Conservation (phyloP, 2,888 invertebrate genomes). For the Copidosoma aretas region DNA sequence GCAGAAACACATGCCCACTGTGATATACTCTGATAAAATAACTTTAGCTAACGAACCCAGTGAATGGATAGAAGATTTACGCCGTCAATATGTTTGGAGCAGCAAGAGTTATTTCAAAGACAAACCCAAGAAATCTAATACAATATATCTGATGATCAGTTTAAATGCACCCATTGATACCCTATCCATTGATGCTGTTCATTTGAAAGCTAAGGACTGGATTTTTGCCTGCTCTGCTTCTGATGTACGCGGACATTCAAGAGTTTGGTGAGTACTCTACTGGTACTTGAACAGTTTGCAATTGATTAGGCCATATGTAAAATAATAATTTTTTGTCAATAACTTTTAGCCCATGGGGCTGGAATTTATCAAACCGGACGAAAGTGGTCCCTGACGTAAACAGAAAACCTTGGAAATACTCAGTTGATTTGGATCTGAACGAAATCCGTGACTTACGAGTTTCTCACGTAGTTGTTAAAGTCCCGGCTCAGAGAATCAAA, state of each 20-base stretch:
- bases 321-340: constrained; percentile 61
- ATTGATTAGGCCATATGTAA: constrained; percentile 46
- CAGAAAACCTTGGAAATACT: constrained; percentile 62
- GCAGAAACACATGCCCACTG: constrained; percentile 56
- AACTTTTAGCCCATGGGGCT: constrained; percentile 65
- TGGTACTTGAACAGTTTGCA: neutral
- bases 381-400: constrained; percentile 65
- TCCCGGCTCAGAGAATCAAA: constrained; percentile 64
- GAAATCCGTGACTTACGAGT: constrained; percentile 67
- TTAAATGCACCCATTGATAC: constrained; percentile 66
- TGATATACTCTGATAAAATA: constrained; percentile 54
- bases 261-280: constrained; percentile 67
- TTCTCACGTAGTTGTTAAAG: constrained; percentile 76
- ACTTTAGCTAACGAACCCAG: constrained; percentile 60
- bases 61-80: constrained; percentile 65
- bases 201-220: constrained; percentile 77
- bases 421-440: constrained; percentile 68
- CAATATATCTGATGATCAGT: constrained; percentile 70
- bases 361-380: constrained; percentile 68
- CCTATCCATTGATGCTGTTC: constrained; percentile 72
- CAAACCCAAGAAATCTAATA: constrained; percentile 61
- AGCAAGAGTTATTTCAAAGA: constrained; percentile 68
- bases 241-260: constrained; percentile 64
- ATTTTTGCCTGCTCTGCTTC: constrained; percentile 77
- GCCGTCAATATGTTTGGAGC: constrained; percentile 61